Conservation (phyloP, 2,113 vertebrate species). For the Caretta caretta region DNA sequence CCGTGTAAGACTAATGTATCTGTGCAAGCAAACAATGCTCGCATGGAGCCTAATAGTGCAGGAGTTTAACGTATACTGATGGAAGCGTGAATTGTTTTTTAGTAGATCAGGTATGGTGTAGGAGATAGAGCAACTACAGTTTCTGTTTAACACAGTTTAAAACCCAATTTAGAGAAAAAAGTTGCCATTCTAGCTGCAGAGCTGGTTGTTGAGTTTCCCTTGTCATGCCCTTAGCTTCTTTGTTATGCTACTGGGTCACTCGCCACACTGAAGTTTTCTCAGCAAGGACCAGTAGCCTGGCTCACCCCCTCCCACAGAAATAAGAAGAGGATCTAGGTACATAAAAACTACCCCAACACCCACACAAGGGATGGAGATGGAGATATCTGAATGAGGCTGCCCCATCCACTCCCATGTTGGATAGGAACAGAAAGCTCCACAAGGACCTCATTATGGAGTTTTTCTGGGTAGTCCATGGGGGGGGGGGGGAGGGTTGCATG, state of each 20-base stretch:
- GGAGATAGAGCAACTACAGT: conserved; percentile 6
- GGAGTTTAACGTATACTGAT: conserved; percentile 20
- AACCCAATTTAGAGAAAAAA: conserved; percentile 44
- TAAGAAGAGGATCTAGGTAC: not conserved
- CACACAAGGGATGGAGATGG: too few relatives aligned
- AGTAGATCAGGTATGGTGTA: not conserved
- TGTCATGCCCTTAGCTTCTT: not conserved
- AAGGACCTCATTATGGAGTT: not conserved
- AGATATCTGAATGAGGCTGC: not conserved
- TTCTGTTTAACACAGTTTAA: conserved; percentile 13
- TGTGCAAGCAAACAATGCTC: conserved; percentile 47
- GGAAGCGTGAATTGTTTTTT: conserved; percentile 50
- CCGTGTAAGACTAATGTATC: conserved; percentile 50
- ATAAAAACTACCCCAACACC: too few relatives aligned
- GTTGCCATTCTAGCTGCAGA: not conserved
- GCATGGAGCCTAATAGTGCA: conserved; percentile 13
- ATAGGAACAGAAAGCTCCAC: not conserved
- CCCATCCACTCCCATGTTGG: not conserved
- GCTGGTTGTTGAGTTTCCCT: conserved; percentile 18
- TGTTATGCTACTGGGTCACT: not conserved
- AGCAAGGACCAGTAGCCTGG: not conserved
- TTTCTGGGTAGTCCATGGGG: not conserved
- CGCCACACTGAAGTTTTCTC: not conserved
- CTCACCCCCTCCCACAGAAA: not conserved
- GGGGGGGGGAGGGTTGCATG: not conserved